phyloP scores from a whole-genome alignment of 53 echinoderm and acorn worm genomes.

The Luidia sarsii region DNA sequence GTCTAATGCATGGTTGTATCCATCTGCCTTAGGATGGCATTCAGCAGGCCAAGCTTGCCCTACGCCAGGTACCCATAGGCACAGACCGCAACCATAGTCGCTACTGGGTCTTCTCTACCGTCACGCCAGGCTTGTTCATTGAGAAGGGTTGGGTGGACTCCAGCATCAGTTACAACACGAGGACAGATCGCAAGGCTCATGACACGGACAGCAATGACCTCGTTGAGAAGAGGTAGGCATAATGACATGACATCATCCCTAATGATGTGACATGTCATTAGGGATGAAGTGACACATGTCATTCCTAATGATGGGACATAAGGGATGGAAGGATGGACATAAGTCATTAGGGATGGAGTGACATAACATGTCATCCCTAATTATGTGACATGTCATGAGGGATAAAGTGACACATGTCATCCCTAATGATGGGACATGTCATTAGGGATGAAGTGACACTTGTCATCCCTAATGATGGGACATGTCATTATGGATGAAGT shows the following conservation, averaged over 20 bases:
- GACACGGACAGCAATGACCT: slow-evolving; percentile 15
- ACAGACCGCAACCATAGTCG: slow-evolving; percentile 87
- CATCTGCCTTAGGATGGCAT: slow-evolving; percentile 76
- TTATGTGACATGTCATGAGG: neutral
- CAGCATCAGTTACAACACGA: slow-evolving; percentile 55
- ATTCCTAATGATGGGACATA: too few species aligned
- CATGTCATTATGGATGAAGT: too few species aligned
- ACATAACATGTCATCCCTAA: too few species aligned
- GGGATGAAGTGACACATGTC: too few species aligned
- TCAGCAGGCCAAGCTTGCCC: slow-evolving; percentile 68
- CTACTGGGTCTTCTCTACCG: slow-evolving; percentile 88
- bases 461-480: too few species aligned
- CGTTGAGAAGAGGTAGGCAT: slow-evolving; percentile 53
- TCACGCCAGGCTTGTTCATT: slow-evolving; percentile 84
- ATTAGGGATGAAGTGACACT: too few species aligned
- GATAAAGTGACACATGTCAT: too few species aligned
- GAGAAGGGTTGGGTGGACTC: slow-evolving; percentile 91
- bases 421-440: too few species aligned
- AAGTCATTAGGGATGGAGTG: too few species aligned
- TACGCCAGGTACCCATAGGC: slow-evolving; percentile 78
- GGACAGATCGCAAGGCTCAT: slow-evolving; percentile 20
- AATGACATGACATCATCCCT: neutral
- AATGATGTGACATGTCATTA: too few species aligned
- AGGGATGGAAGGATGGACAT: too few species aligned
- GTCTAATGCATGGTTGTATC: too few species aligned